A percentile compares a stretch with the other conserved stretches of the same genome.
These are phyloP conservation scores for Agrochola circellaris DNA, from an alignment of 2,888 invertebrate genomes.

Conservation along the genomic window DNA sequence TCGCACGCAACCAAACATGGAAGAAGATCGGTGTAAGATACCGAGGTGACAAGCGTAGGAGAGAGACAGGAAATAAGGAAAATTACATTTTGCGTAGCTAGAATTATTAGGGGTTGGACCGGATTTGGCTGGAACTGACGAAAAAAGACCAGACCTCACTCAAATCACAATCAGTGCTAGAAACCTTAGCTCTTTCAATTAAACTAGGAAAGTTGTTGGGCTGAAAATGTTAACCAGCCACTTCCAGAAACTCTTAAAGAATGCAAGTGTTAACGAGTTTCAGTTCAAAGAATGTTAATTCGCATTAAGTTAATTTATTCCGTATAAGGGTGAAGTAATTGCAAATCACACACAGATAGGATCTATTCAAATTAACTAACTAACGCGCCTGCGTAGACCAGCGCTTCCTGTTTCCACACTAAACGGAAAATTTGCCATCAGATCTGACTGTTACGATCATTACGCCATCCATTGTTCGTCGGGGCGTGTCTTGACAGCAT, in stretches of 20 bases:
- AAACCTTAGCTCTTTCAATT: background rate
- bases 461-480: constrained; percentile 80
- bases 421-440: constrained; percentile 64
- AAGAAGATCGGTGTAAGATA: background rate
- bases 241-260: constrained; percentile 12
- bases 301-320: constrained; percentile 44
- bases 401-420: constrained; percentile 62
- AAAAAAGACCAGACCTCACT: no score
- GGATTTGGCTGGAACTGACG: no score
- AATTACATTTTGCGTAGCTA: no score
- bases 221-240: constrained; percentile 6
- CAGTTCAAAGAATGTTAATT: constrained; percentile 10
- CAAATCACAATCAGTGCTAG: background rate
- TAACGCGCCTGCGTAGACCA: constrained; percentile 38
- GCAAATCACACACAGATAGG: constrained; percentile 52
- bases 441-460: constrained; percentile 80
- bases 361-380: constrained; percentile 60
- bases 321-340: constrained; percentile 42
- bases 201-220: background rate
- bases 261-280: constrained; percentile 20
- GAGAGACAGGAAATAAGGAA: background rate
- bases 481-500: constrained; percentile 73
- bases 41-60: background rate
- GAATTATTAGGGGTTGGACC: background rate
- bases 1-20: constrained; percentile 52